Percentiles rank a stretch among this genome's conserved stretches.
Evolutionary conservation across 2,797 vertebrate species (phyloP).

Genomic region (Furcifer pardalis): DNA sequence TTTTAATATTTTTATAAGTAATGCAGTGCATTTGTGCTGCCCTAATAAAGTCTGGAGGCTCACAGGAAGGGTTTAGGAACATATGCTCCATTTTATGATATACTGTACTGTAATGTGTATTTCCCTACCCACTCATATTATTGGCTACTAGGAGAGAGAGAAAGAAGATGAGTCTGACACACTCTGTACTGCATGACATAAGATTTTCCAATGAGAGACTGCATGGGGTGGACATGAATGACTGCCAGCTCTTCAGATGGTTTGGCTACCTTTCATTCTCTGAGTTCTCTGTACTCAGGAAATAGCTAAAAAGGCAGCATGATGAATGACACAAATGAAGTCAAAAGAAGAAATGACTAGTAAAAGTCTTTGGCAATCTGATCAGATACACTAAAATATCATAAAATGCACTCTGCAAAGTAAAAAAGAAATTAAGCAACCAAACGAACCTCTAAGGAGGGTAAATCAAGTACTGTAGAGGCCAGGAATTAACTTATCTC

Average conservation of each 20-base stretch:
- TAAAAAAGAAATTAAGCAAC: constrained; percentile 6
- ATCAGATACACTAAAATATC: constrained; percentile 55
- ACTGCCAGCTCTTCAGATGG: too few species aligned
- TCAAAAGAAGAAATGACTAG: neutral
- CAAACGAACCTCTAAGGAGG: neutral
- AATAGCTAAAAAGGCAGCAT: neutral
- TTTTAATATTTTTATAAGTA: too few species aligned
- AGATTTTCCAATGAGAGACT: neutral
- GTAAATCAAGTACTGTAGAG: constrained; percentile 9
- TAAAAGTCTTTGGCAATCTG: constrained; percentile 51
- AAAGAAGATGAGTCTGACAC: neutral
- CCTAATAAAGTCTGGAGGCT: too few species aligned
- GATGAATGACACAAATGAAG: neutral
- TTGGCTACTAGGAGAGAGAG: neutral
- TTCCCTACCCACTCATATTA: neutral
- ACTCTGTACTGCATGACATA: neutral
- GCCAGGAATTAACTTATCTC: neutral
- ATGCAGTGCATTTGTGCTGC: too few species aligned
- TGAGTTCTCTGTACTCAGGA: neutral
- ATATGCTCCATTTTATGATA: neutral
- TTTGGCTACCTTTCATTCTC: neutral
- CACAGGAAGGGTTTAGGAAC: neutral
- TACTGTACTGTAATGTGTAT: neutral
- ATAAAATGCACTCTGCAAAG: constrained; percentile 57
- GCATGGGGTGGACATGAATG: neutral